phyloP scores from a whole-genome alignment of 2,113 vertebrate species.

The Cepphus grylle region DNA sequence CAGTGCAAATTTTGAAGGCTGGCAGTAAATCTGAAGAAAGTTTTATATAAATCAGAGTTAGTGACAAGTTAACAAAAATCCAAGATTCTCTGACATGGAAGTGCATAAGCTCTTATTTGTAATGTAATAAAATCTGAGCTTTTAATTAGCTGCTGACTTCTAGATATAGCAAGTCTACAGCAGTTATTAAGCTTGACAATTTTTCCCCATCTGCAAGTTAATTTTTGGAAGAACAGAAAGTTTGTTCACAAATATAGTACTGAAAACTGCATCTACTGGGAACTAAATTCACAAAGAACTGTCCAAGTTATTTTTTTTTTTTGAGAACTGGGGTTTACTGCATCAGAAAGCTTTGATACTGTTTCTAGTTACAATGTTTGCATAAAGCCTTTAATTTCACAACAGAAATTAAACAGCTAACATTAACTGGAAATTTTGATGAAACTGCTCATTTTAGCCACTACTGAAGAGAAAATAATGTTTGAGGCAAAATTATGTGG shows the following conservation, averaged over 20 bases:
- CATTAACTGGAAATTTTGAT: background rate
- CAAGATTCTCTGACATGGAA: background rate
- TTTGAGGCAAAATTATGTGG: background rate
- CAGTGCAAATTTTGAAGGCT: background rate
- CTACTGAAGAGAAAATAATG: background rate
- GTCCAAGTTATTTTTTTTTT: background rate
- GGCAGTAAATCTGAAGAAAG: background rate
- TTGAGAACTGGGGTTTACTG: background rate
- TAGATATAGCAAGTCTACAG: background rate
- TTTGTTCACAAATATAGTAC: background rate
- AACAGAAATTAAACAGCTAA: background rate
- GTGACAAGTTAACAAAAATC: background rate
- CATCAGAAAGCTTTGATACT: background rate
- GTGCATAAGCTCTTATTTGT: background rate
- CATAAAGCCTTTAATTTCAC: background rate
- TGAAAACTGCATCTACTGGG: background rate
- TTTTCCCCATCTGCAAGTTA: background rate
- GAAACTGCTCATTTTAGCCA: background rate
- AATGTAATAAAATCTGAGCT: background rate
- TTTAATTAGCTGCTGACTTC: background rate
- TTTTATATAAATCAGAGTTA: background rate
- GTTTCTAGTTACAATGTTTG: background rate
- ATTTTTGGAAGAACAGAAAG: background rate
- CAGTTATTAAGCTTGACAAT: background rate
- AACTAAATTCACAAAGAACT: background rate